phyloP scores from a whole-genome alignment of 2,797 vertebrate species.

The Cuniculus paca region DNA sequence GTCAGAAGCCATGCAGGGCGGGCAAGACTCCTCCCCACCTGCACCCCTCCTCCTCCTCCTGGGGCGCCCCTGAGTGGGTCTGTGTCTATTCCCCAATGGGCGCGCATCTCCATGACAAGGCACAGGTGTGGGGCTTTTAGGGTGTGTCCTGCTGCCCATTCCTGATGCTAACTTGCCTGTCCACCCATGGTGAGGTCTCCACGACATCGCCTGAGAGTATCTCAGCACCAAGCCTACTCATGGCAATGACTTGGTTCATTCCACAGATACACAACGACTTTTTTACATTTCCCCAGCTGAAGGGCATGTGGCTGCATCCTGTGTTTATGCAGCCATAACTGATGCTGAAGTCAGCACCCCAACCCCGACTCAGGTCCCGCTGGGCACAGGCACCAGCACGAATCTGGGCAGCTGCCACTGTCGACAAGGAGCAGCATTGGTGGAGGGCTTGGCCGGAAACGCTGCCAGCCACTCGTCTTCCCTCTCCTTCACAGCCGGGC shows the following conservation, averaged over 20 bases:
- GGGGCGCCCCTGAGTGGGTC: background rate
- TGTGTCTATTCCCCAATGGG: background rate
- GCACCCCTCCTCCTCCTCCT: too few relatives aligned
- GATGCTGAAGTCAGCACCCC: background rate
- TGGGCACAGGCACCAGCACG: too few relatives aligned
- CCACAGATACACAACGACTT: background rate
- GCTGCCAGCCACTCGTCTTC: background rate
- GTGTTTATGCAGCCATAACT: background rate
- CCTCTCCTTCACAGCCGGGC: background rate
- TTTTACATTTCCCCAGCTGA: background rate
- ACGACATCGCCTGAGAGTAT: background rate
- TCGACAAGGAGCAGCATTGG: background rate
- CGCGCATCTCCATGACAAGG: background rate
- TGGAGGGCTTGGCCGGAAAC: background rate
- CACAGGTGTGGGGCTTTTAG: background rate
- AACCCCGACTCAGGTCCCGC: rapidly evolving
- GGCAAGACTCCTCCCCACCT: rapidly evolving
- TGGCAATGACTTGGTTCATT: background rate
- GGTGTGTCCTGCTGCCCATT: background rate
- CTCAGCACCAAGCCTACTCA: background rate
- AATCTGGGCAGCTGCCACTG: background rate
- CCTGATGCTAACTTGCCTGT: background rate
- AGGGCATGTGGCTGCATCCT: background rate
- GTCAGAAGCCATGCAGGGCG: background rate
- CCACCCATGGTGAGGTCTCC: background rate